Base-by-base conservation (phyloP, 1,140 invertebrate genomes). In the Drosophila hydei region DNA sequence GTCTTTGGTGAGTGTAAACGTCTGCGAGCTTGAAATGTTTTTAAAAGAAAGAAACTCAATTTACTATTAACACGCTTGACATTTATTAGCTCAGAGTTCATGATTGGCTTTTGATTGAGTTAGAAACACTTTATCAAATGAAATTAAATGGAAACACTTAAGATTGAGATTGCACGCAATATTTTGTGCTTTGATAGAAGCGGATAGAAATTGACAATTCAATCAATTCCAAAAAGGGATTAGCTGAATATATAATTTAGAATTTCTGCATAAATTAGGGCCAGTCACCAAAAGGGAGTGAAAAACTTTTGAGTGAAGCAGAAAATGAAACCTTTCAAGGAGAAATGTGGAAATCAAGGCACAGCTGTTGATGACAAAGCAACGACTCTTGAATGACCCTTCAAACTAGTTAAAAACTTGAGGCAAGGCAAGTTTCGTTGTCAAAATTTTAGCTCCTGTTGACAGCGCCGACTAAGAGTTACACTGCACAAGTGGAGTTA, bases 301-400 rank as follows among this genome's bases (percentile, higher is more conserved):
- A 54, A 54, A 36, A 52, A 52, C 8, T 19, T 52, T 52, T 11
- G 12, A 18, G n/a, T 19, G 16, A 38, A 38, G 14, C 38, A 42
- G 38, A 11, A 42, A 42, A 42, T 16, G 14, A 42, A 33, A 9
- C 30, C 30, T 33, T 33, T 33, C 30, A 8, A 2, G 27, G 27
- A 30, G 27, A 30, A 30, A 30, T 30, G 7, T 30, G 27, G 11
- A 11, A 33, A 33, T 33, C 12, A 11, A 33, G 9, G 9, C 30
- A 33, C 30, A 33, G 30, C 30, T 33, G 30, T 3, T 27, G 27
- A 0, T 8, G 27, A 8, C 27, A 6, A n/a, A n/a, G n/a, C n/a
- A 6, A 30, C 27, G 27, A 8, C 27, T 30, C 27, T 30, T 30
- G 25, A 30, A 11, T 30, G 30, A 6, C 9, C 30, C 30, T 33